Conservation (phyloP, 1,140 invertebrate genomes). For the Zaprionus capensis region DNA sequence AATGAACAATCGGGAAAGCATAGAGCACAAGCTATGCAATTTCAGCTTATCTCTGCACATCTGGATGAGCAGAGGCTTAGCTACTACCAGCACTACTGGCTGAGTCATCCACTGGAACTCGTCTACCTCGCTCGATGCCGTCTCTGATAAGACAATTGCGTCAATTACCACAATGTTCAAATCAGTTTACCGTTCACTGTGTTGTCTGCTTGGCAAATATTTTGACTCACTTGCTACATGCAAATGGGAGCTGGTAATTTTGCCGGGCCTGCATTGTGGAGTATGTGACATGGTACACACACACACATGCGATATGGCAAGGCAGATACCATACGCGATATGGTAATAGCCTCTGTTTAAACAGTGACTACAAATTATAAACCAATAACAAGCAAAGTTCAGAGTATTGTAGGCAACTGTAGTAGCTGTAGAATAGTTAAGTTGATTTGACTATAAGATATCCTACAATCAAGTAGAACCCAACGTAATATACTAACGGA, state of each 20-base stretch:
- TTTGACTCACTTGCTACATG: conserved; percentile 56
- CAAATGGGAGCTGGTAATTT: conserved; percentile 47
- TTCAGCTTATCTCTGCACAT: background rate
- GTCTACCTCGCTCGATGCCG: background rate
- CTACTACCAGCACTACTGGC: background rate
- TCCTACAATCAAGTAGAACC: background rate
- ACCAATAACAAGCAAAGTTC: conserved; percentile 57
- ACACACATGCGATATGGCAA: background rate
- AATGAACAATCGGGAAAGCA: conserved; percentile 51
- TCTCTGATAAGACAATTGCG: conserved; percentile 61
- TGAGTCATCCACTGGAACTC: conserved; percentile 23
- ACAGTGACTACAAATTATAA: conserved; percentile 35
- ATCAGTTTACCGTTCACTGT: conserved; percentile 10
- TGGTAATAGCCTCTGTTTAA: conserved; percentile 28
- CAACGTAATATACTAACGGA: too few species aligned
- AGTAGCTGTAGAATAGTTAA: too few species aligned
- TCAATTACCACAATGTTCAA: conserved; percentile 60
- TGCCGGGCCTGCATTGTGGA: background rate
- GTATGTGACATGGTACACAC: background rate
- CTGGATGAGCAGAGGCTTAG: conserved; percentile 30
- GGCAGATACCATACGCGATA: conserved; percentile 3
- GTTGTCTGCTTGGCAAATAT: conserved; percentile 57
- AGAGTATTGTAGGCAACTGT: too few species aligned
- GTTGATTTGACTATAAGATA: background rate
- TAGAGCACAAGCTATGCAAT: conserved; percentile 13